These are phyloP conservation scores for Euleptes europaea DNA, from an alignment of 2,113 vertebrate species.

Conservation along the genomic window DNA sequence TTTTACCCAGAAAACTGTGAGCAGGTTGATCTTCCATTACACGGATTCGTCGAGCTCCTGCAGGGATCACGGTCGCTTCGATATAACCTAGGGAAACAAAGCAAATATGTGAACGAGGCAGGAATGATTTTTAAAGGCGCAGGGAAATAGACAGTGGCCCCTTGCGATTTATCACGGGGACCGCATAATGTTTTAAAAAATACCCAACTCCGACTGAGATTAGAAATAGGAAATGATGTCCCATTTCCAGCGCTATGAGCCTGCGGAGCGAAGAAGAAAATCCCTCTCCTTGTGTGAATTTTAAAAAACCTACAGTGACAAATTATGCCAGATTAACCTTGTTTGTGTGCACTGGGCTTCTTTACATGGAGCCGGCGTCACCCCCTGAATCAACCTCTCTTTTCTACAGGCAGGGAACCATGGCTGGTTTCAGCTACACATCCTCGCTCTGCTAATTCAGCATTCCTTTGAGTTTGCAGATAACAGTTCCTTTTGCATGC, in stretches of 20 bases:
- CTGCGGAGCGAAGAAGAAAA: conserved; percentile 17
- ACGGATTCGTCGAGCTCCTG: conserved; percentile 90
- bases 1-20: conserved; percentile 97
- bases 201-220: conserved; percentile 5
- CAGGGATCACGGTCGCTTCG: conserved; percentile 92
- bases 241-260: conserved; percentile 10
- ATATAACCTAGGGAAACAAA: conserved; percentile 85
- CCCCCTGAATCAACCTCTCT: not conserved
- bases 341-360: not conserved
- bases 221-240: conserved; percentile 32
- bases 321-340: not conserved
- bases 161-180: not conserved
- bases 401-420: not conserved
- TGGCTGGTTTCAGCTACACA: not conserved
- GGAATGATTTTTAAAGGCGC: not conserved
- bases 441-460: not conserved
- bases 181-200: not conserved
- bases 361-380: not conserved
- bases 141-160: not conserved
- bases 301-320: not conserved
- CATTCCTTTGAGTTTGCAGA: not conserved
- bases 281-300: not conserved
- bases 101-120: conserved; percentile 36
- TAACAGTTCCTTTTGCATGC: not conserved
- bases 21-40: conserved; percentile 95